A percentile compares a stretch with the other conserved stretches of the same genome.
phyloP scores from a whole-genome alignment of 2,797 vertebrate species.

The Pampus argenteus region DNA sequence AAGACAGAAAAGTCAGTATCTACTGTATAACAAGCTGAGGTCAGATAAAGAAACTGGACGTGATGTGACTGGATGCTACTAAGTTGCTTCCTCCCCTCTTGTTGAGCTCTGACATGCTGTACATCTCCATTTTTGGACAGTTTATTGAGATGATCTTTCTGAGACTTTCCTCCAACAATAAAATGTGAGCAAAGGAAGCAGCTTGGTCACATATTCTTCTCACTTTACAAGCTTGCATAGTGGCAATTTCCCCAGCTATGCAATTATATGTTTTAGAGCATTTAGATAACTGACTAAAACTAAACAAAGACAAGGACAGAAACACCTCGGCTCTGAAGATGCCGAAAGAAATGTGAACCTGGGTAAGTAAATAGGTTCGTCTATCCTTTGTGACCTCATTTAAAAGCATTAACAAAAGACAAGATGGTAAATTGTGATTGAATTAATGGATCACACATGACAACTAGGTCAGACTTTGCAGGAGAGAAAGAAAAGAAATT shows the following conservation, averaged over 20 bases:
- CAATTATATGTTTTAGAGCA: neutral
- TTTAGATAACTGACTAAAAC: no score
- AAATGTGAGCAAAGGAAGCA: neutral
- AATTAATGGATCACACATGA: slow-evolving; percentile 7
- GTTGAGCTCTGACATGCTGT: neutral
- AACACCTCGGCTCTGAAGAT: no score
- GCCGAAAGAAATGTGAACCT: no score
- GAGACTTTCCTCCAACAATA: no score
- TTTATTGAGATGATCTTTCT: no score
- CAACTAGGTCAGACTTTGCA: slow-evolving; percentile 41
- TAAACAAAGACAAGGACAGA: no score
- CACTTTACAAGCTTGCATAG: neutral
- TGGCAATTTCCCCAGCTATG: neutral
- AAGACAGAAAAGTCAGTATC: slow-evolving; percentile 1
- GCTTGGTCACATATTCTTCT: neutral
- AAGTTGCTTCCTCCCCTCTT: neutral
- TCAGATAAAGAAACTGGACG: slow-evolving; percentile 7
- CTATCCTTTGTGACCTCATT: neutral
- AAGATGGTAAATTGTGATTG: neutral
- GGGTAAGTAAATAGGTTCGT: no score
- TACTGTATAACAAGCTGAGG: slow-evolving; percentile 6
- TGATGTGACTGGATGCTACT: neutral
- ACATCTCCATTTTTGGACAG: no score
- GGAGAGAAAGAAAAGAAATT: slow-evolving; percentile 7
- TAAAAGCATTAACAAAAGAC: neutral